Percentiles rank a stretch among this genome's conserved stretches.
Conservation (phyloP, 2,888 invertebrate genomes). For the Myopa testacea region DNA sequence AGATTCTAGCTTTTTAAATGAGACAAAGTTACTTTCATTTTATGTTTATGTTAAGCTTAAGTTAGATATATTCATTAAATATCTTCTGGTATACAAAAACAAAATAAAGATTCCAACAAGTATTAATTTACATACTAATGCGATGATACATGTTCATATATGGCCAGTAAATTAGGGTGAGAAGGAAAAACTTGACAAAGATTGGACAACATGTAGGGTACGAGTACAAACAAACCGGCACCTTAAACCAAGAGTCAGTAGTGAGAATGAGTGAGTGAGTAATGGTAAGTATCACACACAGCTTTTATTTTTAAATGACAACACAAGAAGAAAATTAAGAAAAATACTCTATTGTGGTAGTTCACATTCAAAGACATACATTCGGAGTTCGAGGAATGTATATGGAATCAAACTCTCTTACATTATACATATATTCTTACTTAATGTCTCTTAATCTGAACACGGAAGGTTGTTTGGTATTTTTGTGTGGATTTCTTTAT, state of each 20-base stretch:
- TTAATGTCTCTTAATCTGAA: too few relatives aligned
- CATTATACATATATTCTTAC: too few relatives aligned
- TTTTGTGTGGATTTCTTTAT: too few relatives aligned
- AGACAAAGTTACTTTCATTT: background rate
- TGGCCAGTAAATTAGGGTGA: background rate
- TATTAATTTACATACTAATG: conserved; percentile 11
- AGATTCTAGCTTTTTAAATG: background rate
- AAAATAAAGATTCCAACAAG: conserved; percentile 19
- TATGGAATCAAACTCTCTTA: too few relatives aligned
- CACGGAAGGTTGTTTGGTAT: too few relatives aligned
- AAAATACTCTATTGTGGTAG: background rate
- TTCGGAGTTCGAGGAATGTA: too few relatives aligned
- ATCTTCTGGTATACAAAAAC: conserved; percentile 16
- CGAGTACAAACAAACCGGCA: conserved; percentile 30
- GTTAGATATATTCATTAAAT: conserved; percentile 16
- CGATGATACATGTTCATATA: background rate
- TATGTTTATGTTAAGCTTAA: background rate
- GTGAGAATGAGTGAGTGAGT: background rate
- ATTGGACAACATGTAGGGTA: background rate
- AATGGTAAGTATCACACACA: background rate
- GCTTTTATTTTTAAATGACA: too few relatives aligned
- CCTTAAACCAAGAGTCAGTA: conserved; percentile 13
- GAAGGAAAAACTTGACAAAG: background rate
- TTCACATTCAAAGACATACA: background rate
- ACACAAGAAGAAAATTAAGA: background rate